These are phyloP conservation scores for Pseudopipra pipra DNA, from an alignment of 2,113 vertebrate genomes.

Conservation along the genomic window DNA sequence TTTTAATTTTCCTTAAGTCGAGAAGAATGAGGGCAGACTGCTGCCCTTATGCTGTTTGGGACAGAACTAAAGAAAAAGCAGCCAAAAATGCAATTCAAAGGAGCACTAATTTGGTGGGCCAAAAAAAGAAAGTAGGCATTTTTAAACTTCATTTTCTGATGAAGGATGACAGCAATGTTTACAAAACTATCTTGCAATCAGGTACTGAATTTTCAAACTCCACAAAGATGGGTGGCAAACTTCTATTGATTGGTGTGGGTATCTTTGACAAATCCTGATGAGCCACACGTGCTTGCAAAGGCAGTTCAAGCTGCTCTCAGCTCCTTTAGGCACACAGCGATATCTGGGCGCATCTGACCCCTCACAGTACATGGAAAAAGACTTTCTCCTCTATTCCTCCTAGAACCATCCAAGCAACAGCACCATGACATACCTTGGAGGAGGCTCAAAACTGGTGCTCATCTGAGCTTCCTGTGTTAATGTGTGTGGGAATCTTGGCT, in stretches of 20 bases:
- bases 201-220: neutral
- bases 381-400: neutral
- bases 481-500: neutral
- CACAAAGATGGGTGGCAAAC: neutral
- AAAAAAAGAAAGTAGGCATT: neutral
- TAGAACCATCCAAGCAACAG: neutral
- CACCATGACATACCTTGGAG: rapidly evolving
- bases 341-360: neutral
- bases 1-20: neutral
- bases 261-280: neutral
- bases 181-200: neutral
- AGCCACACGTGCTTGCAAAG: neutral
- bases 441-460: neutral
- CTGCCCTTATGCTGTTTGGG: neutral
- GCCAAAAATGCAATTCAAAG: neutral
- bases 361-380: neutral
- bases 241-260: neutral
- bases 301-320: neutral
- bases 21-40: neutral
- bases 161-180: neutral
- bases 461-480: neutral
- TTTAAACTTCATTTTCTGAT: neutral
- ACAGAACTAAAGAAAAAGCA: neutral
- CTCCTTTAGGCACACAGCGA: neutral
- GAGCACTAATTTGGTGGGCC: rapidly evolving